Evolutionary conservation across 2,113 vertebrate species (phyloP).

Genomic region (Bos taurus): DNA sequence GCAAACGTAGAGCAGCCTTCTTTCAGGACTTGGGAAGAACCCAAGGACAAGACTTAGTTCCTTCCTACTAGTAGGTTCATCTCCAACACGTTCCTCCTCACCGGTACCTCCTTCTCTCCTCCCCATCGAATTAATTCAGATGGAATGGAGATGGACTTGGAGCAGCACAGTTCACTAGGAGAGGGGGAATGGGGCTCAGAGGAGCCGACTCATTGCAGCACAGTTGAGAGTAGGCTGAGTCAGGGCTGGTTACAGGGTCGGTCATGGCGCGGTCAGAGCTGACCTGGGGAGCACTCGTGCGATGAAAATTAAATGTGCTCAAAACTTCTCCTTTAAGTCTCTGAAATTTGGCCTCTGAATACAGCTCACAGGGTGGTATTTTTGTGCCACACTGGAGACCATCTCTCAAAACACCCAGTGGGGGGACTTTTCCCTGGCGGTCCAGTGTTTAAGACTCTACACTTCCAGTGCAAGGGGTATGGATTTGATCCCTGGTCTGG

Average conservation of each 20-base stretch:
- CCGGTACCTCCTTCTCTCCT: accelerated
- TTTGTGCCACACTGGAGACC: background rate
- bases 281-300: background rate
- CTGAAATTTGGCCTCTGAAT: background rate
- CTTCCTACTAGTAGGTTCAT: background rate
- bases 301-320: background rate
- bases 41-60: background rate
- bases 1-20: background rate
- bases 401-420: background rate
- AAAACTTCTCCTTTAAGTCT: background rate
- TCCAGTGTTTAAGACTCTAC: background rate
- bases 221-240: background rate
- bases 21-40: background rate
- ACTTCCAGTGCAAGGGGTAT: background rate
- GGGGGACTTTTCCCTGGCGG: background rate
- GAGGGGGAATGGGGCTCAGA: accelerated
- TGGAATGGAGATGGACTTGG: background rate
- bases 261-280: background rate
- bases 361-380: background rate
- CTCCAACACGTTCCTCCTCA: background rate
- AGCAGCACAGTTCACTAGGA: background rate
- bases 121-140: background rate
- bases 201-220: too few relatives aligned
- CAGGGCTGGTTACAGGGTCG: background rate
- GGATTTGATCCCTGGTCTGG: background rate